Conservation (phyloP, 2,888 invertebrate species). For the Lepetodrilus schrolli region DNA sequence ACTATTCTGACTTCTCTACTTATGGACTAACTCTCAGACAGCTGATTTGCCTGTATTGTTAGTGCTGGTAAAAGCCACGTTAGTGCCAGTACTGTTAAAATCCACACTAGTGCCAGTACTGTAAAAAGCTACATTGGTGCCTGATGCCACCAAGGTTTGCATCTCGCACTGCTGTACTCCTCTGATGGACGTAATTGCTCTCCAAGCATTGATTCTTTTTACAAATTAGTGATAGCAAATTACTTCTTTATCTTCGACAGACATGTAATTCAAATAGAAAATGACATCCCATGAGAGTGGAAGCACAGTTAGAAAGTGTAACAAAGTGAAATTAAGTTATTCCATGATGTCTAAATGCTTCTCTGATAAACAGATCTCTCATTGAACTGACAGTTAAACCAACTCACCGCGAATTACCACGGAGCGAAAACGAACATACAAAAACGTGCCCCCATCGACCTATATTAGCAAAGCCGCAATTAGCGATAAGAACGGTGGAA, state of each 20-base stretch:
- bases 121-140: no score
- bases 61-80: not conserved
- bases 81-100: no score
- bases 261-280: slow-evolving; percentile 32
- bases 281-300: slow-evolving; percentile 26
- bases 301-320: slow-evolving; percentile 9
- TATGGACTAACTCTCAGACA: no score
- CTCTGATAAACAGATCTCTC: slow-evolving; percentile 15
- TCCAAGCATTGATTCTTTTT: slow-evolving; percentile 16
- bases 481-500: no score
- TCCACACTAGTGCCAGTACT: no score
- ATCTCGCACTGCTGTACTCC: no score
- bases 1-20: no score
- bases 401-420: not conserved
- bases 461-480: no score
- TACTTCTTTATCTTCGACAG: slow-evolving; percentile 22
- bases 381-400: slow-evolving; percentile 27
- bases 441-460: not conserved
- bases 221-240: slow-evolving; percentile 31
- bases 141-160: no score
- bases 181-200: slow-evolving; percentile 11
- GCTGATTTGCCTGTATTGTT: not conserved
- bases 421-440: not conserved
- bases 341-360: slow-evolving; percentile 13
- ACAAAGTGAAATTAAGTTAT: slow-evolving; percentile 30